These are phyloP conservation scores for Phoxinus phoxinus DNA, from an alignment of 2,113 vertebrate species.

Conservation along the genomic window DNA sequence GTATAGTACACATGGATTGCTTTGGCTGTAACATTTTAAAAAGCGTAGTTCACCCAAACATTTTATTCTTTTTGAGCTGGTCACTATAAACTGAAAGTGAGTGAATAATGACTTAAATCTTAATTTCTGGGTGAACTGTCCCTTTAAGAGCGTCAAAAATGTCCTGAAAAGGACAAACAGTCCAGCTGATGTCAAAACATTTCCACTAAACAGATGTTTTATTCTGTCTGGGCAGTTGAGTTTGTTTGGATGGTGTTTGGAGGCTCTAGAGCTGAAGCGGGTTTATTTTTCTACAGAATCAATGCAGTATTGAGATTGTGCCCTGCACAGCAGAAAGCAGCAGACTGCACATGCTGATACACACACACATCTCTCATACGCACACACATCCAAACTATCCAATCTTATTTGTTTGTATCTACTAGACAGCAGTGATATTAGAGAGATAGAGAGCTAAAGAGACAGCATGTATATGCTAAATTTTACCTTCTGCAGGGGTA, in stretches of 20 bases:
- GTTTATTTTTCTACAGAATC: background rate
- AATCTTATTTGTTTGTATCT: background rate
- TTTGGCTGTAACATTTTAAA: background rate
- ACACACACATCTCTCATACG: conserved; percentile 37
- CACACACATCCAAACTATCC: conserved; percentile 4
- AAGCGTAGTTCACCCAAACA: background rate
- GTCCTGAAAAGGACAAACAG: background rate
- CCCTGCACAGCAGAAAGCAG: conserved; percentile 20
- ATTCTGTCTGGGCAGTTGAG: background rate
- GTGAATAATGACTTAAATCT: background rate
- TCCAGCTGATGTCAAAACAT: background rate
- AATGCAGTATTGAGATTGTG: conserved; percentile 6
- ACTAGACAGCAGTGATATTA: background rate
- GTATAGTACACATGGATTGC: background rate
- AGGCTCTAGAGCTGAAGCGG: background rate
- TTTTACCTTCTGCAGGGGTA: conserved; percentile 81
- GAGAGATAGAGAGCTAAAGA: conserved; percentile 35
- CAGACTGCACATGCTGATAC: conserved; percentile 27
- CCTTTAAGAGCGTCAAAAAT: background rate
- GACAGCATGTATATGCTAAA: conserved; percentile 13
- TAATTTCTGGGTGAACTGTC: background rate
- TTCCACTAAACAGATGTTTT: background rate
- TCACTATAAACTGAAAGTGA: background rate
- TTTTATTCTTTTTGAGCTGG: background rate
- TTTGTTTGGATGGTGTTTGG: conserved; percentile 9